phyloP scores from a whole-genome alignment of 37 sponge, comb jelly and placozoan species.

The Ephydatia muelleri region DNA sequence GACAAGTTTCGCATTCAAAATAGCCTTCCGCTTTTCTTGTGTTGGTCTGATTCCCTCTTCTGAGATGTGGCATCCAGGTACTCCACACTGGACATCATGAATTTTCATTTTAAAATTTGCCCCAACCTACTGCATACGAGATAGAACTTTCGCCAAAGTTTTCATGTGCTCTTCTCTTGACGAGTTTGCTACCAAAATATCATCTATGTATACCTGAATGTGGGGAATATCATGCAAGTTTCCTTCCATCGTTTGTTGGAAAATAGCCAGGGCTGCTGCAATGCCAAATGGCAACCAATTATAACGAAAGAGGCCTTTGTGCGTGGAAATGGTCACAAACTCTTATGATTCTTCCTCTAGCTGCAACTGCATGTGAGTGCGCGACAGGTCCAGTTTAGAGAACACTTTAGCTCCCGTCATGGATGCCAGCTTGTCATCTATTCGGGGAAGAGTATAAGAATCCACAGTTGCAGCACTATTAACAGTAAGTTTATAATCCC shows the following conservation, averaged over 20 bases:
- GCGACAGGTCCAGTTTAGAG: conserved; percentile 37
- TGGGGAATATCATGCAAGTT: conserved; percentile 12
- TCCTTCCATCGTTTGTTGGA: conserved; percentile 12
- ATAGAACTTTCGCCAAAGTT: conserved; percentile 7
- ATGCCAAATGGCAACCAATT: conserved; percentile 36
- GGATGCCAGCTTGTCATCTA: conserved; percentile 31
- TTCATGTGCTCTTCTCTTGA: conserved; percentile 16
- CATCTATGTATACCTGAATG: conserved; percentile 7
- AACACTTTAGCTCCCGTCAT: conserved; percentile 29
- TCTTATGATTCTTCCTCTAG: conserved; percentile 8
- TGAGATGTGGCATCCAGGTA: neutral
- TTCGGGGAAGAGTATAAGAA: conserved; percentile 29
- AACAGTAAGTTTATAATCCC: conserved; percentile 42
- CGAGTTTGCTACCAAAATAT: conserved; percentile 10
- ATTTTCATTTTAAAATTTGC: conserved; percentile 14
- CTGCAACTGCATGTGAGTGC: conserved; percentile 9
- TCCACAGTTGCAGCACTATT: conserved; percentile 29
- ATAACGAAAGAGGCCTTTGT: conserved; percentile 24
- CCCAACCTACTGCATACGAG: neutral
- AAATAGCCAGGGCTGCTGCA: conserved; percentile 16
- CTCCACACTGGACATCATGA: conserved; percentile 6
- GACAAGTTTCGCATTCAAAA: neutral
- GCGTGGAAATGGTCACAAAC: conserved; percentile 10
- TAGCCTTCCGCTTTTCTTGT: too few species aligned
- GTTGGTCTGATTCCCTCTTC: neutral